phyloP scores from a whole-genome alignment of 2,113 vertebrate species.

The Carollia perspicillata region DNA sequence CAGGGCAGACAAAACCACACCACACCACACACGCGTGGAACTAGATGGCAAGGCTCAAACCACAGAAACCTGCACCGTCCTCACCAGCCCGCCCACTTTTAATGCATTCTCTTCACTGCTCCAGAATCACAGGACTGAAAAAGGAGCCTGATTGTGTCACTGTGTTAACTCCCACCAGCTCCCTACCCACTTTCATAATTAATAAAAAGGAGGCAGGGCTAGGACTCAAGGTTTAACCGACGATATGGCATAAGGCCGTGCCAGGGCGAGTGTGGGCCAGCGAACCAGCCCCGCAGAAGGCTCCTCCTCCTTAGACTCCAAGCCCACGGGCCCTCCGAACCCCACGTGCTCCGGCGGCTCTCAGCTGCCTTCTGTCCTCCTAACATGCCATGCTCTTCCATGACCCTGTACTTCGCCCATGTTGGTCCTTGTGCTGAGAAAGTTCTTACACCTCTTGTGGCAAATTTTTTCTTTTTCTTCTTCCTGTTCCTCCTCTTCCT shows the following conservation, averaged over 20 bases:
- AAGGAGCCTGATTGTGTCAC: background rate
- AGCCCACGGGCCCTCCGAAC: background rate
- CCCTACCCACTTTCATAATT: background rate
- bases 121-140: background rate
- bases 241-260: accelerated
- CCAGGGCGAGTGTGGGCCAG: too few species aligned
- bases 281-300: background rate
- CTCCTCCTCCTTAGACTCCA: background rate
- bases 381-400: background rate
- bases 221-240: background rate
- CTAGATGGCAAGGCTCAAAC: too few species aligned
- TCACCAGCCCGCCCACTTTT: background rate
- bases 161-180: background rate
- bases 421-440: background rate
- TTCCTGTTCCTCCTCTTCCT: background rate
- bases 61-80: background rate
- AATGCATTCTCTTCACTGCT: background rate
- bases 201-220: background rate
- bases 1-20: background rate
- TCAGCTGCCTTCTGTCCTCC: background rate
- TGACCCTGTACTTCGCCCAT: background rate
- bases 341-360: background rate
- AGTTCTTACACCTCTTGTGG: background rate
- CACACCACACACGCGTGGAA: background rate
- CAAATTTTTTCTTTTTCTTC: background rate